phyloP scores from a whole-genome alignment of 2,113 vertebrate species.

The Rhinolophus ferrumequinum region DNA sequence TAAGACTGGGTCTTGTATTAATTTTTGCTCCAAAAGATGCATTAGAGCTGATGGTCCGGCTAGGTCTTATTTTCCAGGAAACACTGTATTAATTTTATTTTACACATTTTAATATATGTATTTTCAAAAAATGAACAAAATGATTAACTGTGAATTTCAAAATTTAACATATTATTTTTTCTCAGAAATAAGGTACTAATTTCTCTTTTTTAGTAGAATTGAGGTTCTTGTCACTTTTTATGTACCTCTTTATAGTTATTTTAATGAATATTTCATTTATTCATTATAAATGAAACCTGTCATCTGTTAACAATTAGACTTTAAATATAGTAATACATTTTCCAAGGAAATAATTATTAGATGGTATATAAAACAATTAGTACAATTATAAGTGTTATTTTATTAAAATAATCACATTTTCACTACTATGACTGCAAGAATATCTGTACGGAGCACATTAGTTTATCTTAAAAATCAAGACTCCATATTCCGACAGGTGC shows the following conservation, averaged over 20 bases:
- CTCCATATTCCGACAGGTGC: neutral
- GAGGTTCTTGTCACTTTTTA: neutral
- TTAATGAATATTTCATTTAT: constrained; percentile 7
- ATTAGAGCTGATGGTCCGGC: too few species aligned
- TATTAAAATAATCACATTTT: neutral
- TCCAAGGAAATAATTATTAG: neutral
- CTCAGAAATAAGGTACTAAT: neutral
- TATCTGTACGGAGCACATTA: neutral
- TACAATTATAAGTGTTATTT: neutral
- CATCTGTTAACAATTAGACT: neutral
- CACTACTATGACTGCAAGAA: neutral
- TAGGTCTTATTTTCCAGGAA: too few species aligned
- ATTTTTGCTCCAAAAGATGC: too few species aligned
- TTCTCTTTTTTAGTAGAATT: neutral
- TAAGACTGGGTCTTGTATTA: too few species aligned
- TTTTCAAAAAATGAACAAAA: constrained; percentile 24
- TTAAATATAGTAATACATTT: neutral
- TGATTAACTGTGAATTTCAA: neutral
- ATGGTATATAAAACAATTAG: neutral
- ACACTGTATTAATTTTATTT: neutral
- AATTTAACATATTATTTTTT: neutral
- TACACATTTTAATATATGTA: constrained; percentile 11
- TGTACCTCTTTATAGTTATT: neutral
- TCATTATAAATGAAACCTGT: neutral
- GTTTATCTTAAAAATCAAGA: neutral